Conservation (phyloP, 1,140 invertebrate genomes). For the Rhysida immarginata region DNA sequence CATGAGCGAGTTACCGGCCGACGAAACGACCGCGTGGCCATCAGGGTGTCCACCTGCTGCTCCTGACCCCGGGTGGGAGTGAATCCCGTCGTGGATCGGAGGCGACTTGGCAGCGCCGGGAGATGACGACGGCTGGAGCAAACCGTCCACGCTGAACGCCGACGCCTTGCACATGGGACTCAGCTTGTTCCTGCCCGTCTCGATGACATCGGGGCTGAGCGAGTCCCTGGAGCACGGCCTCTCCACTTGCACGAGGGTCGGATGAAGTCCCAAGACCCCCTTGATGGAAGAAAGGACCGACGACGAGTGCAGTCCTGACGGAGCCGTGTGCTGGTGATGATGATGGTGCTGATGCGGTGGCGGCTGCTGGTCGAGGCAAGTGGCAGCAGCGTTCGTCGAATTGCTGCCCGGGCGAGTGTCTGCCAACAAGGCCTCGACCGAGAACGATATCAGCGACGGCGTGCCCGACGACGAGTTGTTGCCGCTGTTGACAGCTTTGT, state of each 20-base stretch:
- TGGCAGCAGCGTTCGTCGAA: background rate
- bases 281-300: too few relatives aligned
- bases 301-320: too few relatives aligned
- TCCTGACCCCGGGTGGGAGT: background rate
- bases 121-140: constrained; percentile 2
- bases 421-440: constrained; percentile 6
- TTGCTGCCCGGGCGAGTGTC: background rate
- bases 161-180: background rate
- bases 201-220: background rate
- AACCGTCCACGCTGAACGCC: constrained; percentile 8
- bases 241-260: too few relatives aligned
- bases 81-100: background rate
- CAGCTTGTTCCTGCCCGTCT: background rate
- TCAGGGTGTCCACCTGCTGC: background rate
- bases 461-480: background rate
- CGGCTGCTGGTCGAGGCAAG: too few relatives aligned
- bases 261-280: too few relatives aligned
- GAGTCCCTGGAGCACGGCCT: background rate
- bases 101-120: background rate
- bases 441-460: background rate
- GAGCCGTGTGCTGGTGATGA: too few relatives aligned
- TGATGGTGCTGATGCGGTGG: background rate
- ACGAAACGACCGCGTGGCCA: too few relatives aligned
- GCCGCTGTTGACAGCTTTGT: background rate
- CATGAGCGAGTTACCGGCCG: background rate